phyloP scores from a whole-genome alignment of 1,140 invertebrate species.

The Camponotus floridanus region DNA sequence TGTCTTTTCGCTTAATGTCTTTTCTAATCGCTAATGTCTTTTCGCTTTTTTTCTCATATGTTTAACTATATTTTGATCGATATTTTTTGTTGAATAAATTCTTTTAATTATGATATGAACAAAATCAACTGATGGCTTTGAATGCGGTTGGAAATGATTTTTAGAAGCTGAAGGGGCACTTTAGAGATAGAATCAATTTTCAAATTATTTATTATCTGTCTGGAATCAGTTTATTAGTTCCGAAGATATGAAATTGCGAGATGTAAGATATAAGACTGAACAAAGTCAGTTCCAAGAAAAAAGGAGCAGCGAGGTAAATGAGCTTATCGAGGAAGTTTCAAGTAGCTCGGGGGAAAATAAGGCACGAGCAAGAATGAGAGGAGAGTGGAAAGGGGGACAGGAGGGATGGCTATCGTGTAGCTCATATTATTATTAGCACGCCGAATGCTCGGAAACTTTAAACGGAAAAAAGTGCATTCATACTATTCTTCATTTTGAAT shows the following conservation, averaged over 20 bases:
- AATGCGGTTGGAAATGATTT: background rate
- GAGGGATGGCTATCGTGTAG: background rate
- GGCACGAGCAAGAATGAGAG: constrained; percentile 44
- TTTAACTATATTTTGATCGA: too few species aligned
- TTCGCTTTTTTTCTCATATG: too few species aligned
- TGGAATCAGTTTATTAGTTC: background rate
- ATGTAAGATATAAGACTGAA: background rate
- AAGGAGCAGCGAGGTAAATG: background rate
- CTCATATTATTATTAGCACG: constrained; percentile 75
- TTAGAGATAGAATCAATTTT: background rate
- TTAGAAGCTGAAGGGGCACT: background rate
- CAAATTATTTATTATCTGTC: background rate
- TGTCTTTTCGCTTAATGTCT: too few species aligned
- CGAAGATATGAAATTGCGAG: background rate
- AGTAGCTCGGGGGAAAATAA: constrained; percentile 23
- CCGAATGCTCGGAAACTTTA: constrained; percentile 73
- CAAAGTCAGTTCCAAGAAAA: background rate
- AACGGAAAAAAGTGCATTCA: constrained; percentile 67
- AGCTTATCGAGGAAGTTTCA: constrained; percentile 21
- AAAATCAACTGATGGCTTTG: too few species aligned
- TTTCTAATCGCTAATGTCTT: too few species aligned
- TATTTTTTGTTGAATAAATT: too few species aligned
- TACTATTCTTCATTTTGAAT: constrained; percentile 63
- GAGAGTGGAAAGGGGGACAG: background rate
- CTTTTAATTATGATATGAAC: too few species aligned